Evolutionary conservation across 2,888 invertebrate genomes (phyloP), one percentile per base, ranked within the genome.

Genomic region (Parthenolecanium corni): DNA sequence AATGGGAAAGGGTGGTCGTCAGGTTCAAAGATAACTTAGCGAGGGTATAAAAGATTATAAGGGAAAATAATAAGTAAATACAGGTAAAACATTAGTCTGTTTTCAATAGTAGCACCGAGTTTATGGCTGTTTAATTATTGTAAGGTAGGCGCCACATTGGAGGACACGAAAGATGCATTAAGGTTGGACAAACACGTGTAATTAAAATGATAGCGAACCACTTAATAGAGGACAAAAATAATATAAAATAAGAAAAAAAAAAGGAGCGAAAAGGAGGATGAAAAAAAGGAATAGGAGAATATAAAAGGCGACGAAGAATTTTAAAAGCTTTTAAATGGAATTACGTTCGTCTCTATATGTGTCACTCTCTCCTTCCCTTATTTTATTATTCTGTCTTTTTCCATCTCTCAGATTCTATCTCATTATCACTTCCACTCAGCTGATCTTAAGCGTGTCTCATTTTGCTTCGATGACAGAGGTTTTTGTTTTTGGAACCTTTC

Each of bases 241-340:
- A 57, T 57, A 57, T 36, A 63, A 65, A 44, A 44, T 2, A 44
- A 44, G 46, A 44, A 64, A 65, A 64, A 63, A 65, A 54, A 52
- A 38, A 62, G 52, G 9, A 31, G 9, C 4, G 9, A 31, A 65
- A 65, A 64, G 64, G 64, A 58, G 65, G 4, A 6, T 31, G 9
- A 31, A 31, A 31, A 31, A 31, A 64, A 65, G 31, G 9, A 31
- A 31, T 31, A 31, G 31, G 9, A 31, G 31, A 31, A 9, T 31
- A 31, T 31, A 31, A 65, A 65, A 66, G 65, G 65, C 64, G 65
- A 66, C 65, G 31, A 66, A 64, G 65, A 66, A 66, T 66, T 66
- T 66, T 66, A 66, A 66, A 66, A 66, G 65, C 65, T 66, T 66
- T 64, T 66, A 66, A 61, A 66, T 66, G 64, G 64, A 64, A 62